These are phyloP conservation scores for Gorsachius goisagi DNA, from an alignment of 2,113 vertebrate genomes.

Conservation along the genomic window DNA sequence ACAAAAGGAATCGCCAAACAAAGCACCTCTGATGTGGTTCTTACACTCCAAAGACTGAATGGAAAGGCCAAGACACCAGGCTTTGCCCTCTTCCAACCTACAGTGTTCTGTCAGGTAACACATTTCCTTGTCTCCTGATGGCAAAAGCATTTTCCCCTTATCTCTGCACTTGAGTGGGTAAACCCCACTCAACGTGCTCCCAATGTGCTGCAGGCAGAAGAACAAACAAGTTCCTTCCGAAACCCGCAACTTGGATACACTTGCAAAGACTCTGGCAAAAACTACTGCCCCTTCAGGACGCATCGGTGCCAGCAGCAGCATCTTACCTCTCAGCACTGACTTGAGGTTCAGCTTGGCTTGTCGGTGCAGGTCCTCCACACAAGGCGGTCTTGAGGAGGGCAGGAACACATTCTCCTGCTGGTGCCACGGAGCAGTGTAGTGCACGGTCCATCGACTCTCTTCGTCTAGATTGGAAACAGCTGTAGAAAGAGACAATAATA, in stretches of 20 bases:
- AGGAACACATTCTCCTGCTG: constrained; percentile 98
- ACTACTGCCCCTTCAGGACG: neutral
- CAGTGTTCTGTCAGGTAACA: neutral
- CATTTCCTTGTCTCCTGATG: neutral
- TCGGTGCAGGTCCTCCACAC: constrained; percentile 93
- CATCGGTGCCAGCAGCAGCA: neutral
- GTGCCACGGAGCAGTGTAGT: constrained; percentile 94
- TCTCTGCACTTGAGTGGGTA: neutral
- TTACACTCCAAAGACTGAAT: neutral
- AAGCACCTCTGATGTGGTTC: neutral
- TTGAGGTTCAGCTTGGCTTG: constrained; percentile 98
- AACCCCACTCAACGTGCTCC: neutral
- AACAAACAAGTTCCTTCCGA: neutral
- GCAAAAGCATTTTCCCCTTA: neutral
- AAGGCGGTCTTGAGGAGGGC: constrained; percentile 86
- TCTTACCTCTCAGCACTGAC: constrained; percentile 91
- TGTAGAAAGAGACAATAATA: constrained; percentile 56
- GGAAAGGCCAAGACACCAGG: neutral
- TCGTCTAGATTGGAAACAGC: constrained; percentile 97
- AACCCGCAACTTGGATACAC: neutral
- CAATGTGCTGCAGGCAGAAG: neutral
- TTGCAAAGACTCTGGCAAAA: neutral
- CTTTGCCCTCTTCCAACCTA: neutral
- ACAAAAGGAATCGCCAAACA: neutral
- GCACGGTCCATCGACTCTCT: constrained; percentile 95